phyloP scores from a whole-genome alignment of 2,797 vertebrate genomes.

The Poecilia picta region DNA sequence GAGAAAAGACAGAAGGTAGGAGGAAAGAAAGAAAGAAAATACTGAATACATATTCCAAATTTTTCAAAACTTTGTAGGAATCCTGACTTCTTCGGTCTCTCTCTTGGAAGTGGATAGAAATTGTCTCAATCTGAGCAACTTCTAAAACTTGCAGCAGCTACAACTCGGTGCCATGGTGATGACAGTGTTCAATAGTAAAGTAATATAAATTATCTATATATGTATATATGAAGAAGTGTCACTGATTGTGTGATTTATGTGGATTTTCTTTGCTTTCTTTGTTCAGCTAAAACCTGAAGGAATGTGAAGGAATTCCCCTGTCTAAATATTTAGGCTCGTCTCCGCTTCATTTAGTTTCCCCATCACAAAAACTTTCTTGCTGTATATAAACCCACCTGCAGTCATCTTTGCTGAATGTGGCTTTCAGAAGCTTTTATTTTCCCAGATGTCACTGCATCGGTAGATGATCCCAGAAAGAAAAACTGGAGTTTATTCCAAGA shows the following conservation, averaged over 20 bases:
- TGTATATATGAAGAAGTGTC: neutral
- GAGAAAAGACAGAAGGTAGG: neutral
- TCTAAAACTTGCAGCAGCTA: neutral
- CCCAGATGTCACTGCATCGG: constrained; percentile 15
- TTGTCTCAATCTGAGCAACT: neutral
- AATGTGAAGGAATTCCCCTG: constrained; percentile 45
- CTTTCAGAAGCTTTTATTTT: neutral
- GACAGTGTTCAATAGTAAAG: constrained; percentile 22
- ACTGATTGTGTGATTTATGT: neutral
- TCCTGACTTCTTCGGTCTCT: neutral
- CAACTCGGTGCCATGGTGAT: neutral
- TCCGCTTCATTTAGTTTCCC: constrained; percentile 36
- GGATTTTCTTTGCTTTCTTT: constrained; percentile 8
- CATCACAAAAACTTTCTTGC: constrained; percentile 38
- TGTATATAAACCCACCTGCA: constrained; percentile 14
- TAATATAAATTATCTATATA: constrained; percentile 14
- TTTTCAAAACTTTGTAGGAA: neutral
- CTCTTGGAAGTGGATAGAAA: neutral
- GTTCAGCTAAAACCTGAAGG: constrained; percentile 16
- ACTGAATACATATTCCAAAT: neutral
- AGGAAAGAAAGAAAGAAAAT: neutral
- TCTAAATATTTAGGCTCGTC: constrained; percentile 30
- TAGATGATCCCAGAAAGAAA: constrained; percentile 9
- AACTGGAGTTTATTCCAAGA: constrained; percentile 9
- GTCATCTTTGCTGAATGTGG: constrained; percentile 5